A percentile compares a stretch with the other conserved stretches of the same genome.
These are phyloP conservation scores for Cairina moschata DNA, from an alignment of 2,113 vertebrate genomes.

Conservation along the genomic window DNA sequence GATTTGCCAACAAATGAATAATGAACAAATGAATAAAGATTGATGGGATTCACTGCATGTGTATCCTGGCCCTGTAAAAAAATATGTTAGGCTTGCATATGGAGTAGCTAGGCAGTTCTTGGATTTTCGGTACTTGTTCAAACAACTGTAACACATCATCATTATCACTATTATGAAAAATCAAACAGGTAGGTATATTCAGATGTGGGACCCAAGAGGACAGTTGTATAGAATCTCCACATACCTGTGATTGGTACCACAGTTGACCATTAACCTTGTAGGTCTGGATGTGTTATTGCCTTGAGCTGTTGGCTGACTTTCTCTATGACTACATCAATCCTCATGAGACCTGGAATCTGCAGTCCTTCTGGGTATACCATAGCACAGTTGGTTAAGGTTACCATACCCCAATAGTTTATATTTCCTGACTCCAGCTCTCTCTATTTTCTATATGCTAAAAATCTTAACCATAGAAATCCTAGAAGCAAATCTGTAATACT, in stretches of 20 bases:
- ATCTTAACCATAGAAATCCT: not conserved
- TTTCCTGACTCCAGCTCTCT: not conserved
- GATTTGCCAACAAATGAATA: not conserved
- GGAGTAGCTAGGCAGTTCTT: not conserved
- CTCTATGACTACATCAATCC: accelerated
- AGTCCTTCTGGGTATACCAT: not conserved
- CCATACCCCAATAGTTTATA: not conserved
- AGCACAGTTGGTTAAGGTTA: not conserved
- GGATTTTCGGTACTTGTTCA: not conserved
- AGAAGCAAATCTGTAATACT: not conserved
- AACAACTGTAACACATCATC: not conserved
- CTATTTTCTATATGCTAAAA: not conserved
- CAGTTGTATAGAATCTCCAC: not conserved
- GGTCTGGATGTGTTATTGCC: not conserved
- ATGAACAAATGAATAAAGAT: not conserved
- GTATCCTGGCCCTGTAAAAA: not conserved
- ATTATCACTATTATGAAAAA: not conserved
- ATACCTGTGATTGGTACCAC: not conserved
- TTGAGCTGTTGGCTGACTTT: not conserved
- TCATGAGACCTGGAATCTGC: not conserved
- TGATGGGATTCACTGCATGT: not conserved
- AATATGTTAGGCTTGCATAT: not conserved
- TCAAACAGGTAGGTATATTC: not conserved
- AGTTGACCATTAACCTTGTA: not conserved
- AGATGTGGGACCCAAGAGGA: not conserved